Percentiles rank a stretch among this genome's conserved stretches.
These are phyloP conservation scores for Triplophysa bombifrons DNA, from an alignment of 2,797 vertebrate species.

Conservation along the genomic window DNA sequence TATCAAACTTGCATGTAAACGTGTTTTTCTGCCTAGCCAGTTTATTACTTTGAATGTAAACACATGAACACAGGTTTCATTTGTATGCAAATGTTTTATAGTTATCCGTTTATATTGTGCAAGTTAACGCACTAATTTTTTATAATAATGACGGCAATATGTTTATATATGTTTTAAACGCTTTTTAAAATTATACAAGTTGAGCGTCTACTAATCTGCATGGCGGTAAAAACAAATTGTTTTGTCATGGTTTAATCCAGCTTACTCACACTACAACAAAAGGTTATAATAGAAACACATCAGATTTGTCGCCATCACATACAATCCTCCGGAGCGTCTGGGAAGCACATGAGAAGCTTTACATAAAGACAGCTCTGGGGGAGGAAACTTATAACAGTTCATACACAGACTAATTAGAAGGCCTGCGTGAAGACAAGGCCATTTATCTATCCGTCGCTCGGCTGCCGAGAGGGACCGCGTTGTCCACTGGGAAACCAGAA, in stretches of 20 bases:
- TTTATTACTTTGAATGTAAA: too few species aligned
- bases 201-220: too few species aligned
- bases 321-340: neutral
- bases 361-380: slow-evolving; percentile 33
- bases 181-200: too few species aligned
- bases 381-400: slow-evolving; percentile 67
- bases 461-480: slow-evolving; percentile 71
- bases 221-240: too few species aligned
- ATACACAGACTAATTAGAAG: slow-evolving; percentile 79
- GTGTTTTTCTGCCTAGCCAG: too few species aligned
- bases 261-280: neutral
- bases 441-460: slow-evolving; percentile 77
- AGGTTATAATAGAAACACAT: slow-evolving; percentile 1
- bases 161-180: too few species aligned
- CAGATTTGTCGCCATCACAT: neutral
- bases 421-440: slow-evolving; percentile 69
- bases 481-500: slow-evolving; percentile 65
- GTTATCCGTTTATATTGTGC: too few species aligned
- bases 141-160: too few species aligned
- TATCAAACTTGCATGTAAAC: too few species aligned
- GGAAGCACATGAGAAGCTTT: slow-evolving; percentile 4
- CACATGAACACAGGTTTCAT: too few species aligned
- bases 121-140: too few species aligned
- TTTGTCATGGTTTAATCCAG: neutral
- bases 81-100: too few species aligned